phyloP scores from a whole-genome alignment of 1,140 invertebrate genomes.

The Vanessa tameamea region DNA sequence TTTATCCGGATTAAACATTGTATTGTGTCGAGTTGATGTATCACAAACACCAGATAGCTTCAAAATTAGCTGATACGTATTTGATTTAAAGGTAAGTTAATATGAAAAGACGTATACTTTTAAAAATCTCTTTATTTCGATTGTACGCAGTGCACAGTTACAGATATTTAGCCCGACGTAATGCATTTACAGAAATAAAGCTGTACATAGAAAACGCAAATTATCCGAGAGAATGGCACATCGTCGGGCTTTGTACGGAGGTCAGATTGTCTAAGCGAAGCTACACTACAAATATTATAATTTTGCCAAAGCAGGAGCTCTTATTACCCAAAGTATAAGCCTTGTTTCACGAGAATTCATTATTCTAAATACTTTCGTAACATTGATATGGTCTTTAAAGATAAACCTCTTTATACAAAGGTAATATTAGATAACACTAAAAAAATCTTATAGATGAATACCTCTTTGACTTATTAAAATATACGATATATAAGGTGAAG shows the following conservation, averaged over 20 bases:
- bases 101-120: conserved; percentile 39
- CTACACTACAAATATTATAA: conserved; percentile 25
- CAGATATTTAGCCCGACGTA: conserved; percentile 42
- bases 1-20: too few relatives aligned
- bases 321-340: conserved; percentile 5
- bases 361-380: conserved; percentile 3
- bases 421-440: background rate
- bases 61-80: too few relatives aligned
- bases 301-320: conserved; percentile 10
- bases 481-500: background rate
- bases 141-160: conserved; percentile 61
- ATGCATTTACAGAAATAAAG: conserved; percentile 33
- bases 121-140: conserved; percentile 67
- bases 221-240: conserved; percentile 10
- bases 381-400: conserved; percentile 15
- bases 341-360: conserved; percentile 20
- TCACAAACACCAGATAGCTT: too few relatives aligned
- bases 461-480: background rate
- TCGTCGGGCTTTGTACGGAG: conserved; percentile 24
- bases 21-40: too few relatives aligned
- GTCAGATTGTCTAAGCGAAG: conserved; percentile 33
- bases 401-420: conserved; percentile 3
- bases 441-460: background rate
- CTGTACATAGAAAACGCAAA: conserved; percentile 37
- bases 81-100: background rate